Evolutionary conservation across 1,140 invertebrate genomes (phyloP), one percentile per base, ranked within the genome.

Genomic region (Pachypeltis micranthus): DNA sequence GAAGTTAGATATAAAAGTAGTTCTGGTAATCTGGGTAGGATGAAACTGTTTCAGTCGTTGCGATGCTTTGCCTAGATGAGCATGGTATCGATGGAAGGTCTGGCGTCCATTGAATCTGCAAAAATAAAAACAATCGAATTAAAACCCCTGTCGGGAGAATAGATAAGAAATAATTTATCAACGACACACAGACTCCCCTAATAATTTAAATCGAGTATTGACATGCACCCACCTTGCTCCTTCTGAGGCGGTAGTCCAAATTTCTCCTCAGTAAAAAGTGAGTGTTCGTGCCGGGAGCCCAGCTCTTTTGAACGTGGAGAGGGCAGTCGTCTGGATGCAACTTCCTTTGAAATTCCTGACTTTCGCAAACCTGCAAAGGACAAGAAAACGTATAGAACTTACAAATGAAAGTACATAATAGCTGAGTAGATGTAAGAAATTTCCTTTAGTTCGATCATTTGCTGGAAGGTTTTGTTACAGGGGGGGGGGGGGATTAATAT

Each of bases 281-380:
- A 58, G 85, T 85, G 68, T 83, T 81, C 44, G 77, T 75, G 31
- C 76, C 76, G 4, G 78, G 73, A 54, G 79, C 79, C 82, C 91
- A 92, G 34, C 84, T 80, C 63, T 85, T 83, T 70, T 92, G 90
- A 24, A 91, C 88, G 66, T 83, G 80, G n/a, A 93, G 78, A 0
- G 90, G 89, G 63, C 85, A 79, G 72, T 93, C 91, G 67, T 91
- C 88, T 0, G 87, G 86, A 72, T 91, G 88, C 31, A 93, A 73
- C 74, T 91, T 91, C 26, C 90, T 80, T 73, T 93, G 89, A 74
- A 88, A 90, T 71, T 90, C 87, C 65, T 83, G 80, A 62, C 77
- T 78, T 60, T 76, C 80, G 66, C 81, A 83, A 2, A 82, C 80
- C 81, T 83, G 70, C 2, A 75, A 51, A 2, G n/a, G n/a, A n/a